phyloP scores from a whole-genome alignment of 2,797 vertebrate species.

The Xenentodon cancila region DNA sequence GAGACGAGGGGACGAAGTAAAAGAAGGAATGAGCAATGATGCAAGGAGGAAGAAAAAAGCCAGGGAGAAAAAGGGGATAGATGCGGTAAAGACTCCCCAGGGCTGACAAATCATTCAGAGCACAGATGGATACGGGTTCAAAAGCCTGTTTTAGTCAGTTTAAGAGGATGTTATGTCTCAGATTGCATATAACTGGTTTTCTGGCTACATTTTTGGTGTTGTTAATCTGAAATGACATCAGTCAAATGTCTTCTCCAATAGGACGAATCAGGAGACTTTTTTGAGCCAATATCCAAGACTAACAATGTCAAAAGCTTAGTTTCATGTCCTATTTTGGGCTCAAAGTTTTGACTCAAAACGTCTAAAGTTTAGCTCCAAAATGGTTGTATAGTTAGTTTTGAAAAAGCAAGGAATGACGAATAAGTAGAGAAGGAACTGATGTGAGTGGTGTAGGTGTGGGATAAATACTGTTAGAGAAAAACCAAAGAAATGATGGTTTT shows the following conservation, averaged over 20 bases:
- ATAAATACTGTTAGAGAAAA: too few species aligned
- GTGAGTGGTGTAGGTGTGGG: too few species aligned
- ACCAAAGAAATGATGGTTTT: too few species aligned
- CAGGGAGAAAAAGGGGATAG: conserved; percentile 59
- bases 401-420: too few species aligned
- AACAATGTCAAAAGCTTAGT: not conserved
- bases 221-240: not conserved
- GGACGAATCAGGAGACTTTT: not conserved
- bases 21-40: conserved; percentile 49
- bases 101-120: conserved; percentile 80
- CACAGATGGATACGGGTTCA: conserved; percentile 56
- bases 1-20: conserved; percentile 53
- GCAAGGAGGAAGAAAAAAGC: conserved; percentile 44
- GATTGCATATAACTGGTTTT: conserved; percentile 9
- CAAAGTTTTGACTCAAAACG: not conserved
- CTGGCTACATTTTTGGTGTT: conserved; percentile 2
- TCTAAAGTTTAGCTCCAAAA: too few species aligned
- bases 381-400: too few species aligned
- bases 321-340: not conserved
- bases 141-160: conserved; percentile 53
- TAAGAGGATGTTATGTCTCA: conserved; percentile 20
- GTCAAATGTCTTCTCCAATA: not conserved
- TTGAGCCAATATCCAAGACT: not conserved
- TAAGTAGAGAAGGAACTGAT: too few species aligned
- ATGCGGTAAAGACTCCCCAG: conserved; percentile 72